Base-by-base conservation (phyloP, 2,797 vertebrate genomes). In the Masticophis lateralis region DNA sequence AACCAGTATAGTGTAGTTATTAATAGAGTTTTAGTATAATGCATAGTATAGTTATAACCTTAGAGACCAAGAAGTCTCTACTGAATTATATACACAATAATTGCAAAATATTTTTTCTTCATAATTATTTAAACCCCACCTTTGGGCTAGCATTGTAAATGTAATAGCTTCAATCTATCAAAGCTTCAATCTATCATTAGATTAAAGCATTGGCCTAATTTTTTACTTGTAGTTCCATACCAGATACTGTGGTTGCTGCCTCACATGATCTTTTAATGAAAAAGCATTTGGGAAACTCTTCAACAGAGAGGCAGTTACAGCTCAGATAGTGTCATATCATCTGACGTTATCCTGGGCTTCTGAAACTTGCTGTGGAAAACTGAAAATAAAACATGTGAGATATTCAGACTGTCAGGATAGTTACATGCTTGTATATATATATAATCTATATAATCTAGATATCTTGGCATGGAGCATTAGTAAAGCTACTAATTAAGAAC, bases 51-150 rank as follows among this genome's bases (percentile, higher is more conserved):
- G 51, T 53, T 55, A 32, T 28, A 22, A 56, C 32, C 22, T 93
- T 92, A 93, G 95, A 95, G 94, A 94, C 28, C 95, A 97, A 95
- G 94, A 91, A 95, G 92, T 95, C 95, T 93, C 95, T 96, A 90
- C 94, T 95, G 95, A 94, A 95, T 93, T 93, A 22, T 1, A 56
- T 57, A 90, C 92, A 89, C 28, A 66, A 22, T 28, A 1, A 1
- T 27, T 69, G 51, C 1, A 1, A 0, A 0, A 18, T 51, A 10
- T 5, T 55, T 22, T 86, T 74, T 13, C 0, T 69, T 74, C 27
- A 59, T 83, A 13, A 43, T 83, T 88, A 79, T n/a, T 37, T 86
- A 22, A 86, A 63, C 13, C 18, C 8, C 5, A 27, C 16, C 56
- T 89, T 59, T 87, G 66, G n/a, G 61, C 53, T 28, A 66, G 22